Evolutionary conservation across 2,113 vertebrate species (phyloP), one percentile per base, ranked within the genome.

Genomic region (Gorsachius goisagi): DNA sequence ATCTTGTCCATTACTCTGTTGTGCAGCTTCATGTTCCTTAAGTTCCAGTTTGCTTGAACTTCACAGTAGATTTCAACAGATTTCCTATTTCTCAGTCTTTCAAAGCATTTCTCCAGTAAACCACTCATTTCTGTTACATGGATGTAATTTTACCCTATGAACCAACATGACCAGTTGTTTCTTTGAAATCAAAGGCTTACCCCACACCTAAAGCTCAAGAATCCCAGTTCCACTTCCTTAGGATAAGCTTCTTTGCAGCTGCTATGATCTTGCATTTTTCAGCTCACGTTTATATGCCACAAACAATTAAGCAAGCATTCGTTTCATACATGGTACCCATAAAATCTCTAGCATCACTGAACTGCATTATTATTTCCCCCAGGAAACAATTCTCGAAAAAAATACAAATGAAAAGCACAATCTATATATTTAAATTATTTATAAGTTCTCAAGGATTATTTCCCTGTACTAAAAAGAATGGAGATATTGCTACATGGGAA

Each of bases 271-370:
- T 84, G 17, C 24, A 73, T 88, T 73, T 96, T 96, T 89, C 89
- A 83, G 26, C 37, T 94, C 66, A 90, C 1, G 0, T 74, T 95
- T 88, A 44, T 53, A 63, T 32, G 33, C 27, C 47, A 90, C 37
- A 94, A 97, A 93, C 50, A 85, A 87, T 92, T 96, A 95, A 86
- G 41, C 30, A 68, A 73, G 18, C 9, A 41, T 94, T 78, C 5
- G 1, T 89, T 94, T 92, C 83, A 88, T 95, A 63, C 66, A 71
- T 58, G 41, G 10, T 90, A 78, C 33, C 23, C 37, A 62, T 88
- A 91, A 93, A 82, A 88, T 78, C 26, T 94, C 74, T 81, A 58
- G 15, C 60, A 91, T 79, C 77, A 79, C 21, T 79, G 72, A 87
- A 76, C 72, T 75, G 64, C 59, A 80, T 59, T 92, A 86, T 95